Evolutionary conservation across 1,140 invertebrate species (phyloP), one percentile per base, ranked within the genome.

Genomic region (Hycleus cichorii): DNA sequence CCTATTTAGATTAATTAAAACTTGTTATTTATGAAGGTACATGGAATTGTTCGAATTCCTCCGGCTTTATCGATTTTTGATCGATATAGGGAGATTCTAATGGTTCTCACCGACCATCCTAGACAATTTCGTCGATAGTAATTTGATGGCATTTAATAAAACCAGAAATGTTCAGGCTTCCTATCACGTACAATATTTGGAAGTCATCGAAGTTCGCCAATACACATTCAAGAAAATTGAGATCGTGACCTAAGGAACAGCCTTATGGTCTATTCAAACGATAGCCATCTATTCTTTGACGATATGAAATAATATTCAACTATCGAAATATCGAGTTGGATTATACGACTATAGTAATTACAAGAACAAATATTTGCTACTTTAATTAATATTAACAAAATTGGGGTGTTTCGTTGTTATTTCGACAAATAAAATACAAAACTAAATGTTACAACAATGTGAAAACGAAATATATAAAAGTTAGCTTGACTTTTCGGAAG

Each of bases 171-270:
- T 58, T 49, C 43, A n/a, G 56, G 27, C 58, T 60, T 57, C 52
- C 27, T 27, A 60, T 60, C 59, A 60, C 59, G 59, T 60, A 56
- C 59, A 49, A 56, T 60, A 60, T 60, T 60, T 57, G 59, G 54
- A 48, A 51, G 48, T 45, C 49, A 59, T 59, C 57, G 50, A 59
- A 59, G 47, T 54, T 59, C 51, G 43, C 51, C 49, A 50, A 54
- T 54, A 53, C 50, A 47, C 51, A 54, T 59, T 59, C 51, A 12
- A 46, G 49, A 59, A 59, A 59, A 59, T 59, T 59, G 57, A 40
- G 47, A 54, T 59, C 57, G 57, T 59, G 57, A 59, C 50, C 56
- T 50, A 53, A 53, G 51, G 46, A 45, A 45, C 46, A 32, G 18
- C 18, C 18, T 18, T 18, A 18, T 18, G 32, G 32, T 32, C 32